Evolutionary conservation across 2,888 invertebrate genomes (phyloP).

Genomic region (Papilio demoleus): DNA sequence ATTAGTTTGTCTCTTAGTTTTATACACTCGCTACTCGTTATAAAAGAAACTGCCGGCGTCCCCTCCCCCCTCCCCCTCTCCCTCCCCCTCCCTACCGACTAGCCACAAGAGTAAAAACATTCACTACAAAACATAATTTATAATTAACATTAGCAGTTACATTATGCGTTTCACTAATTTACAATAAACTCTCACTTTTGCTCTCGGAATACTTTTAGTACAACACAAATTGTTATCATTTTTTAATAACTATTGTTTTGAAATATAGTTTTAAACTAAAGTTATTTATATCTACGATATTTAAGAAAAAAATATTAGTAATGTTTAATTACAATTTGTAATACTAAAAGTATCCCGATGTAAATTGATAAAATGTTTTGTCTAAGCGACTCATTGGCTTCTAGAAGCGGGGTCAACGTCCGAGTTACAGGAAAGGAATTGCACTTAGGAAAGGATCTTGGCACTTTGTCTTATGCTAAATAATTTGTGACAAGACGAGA

Average conservation of each 20-base stretch:
- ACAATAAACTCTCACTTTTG: constrained; percentile 63
- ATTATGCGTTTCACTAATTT: constrained; percentile 56
- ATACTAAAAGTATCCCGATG: constrained; percentile 36
- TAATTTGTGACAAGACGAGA: constrained; percentile 42
- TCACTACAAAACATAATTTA: constrained; percentile 77
- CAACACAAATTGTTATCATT: constrained; percentile 32
- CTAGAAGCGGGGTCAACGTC: constrained; percentile 14
- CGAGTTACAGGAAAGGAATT: constrained; percentile 68
- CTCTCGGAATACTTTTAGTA: constrained; percentile 63
- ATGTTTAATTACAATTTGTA: constrained; percentile 16
- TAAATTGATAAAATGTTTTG: constrained; percentile 14
- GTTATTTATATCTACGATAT: constrained; percentile 16
- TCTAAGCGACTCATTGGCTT: constrained; percentile 30
- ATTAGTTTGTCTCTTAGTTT: constrained; percentile 77
- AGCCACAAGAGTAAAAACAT: constrained; percentile 68
- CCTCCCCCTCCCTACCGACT: constrained; percentile 47
- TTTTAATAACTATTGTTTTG: constrained; percentile 20
- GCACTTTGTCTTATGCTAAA: constrained; percentile 80
- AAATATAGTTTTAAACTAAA: constrained; percentile 21
- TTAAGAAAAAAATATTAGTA: constrained; percentile 15
- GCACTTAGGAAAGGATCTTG: constrained; percentile 77
- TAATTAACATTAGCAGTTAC: constrained; percentile 61
- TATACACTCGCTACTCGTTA: constrained; percentile 70
- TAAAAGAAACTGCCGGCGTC: constrained; percentile 55
- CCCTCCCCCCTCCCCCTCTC: constrained; percentile 47